Percentiles rank a stretch among this genome's conserved stretches.
Evolutionary conservation across 2,888 invertebrate genomes (phyloP).

Genomic region (Acrobasis consociella): DNA sequence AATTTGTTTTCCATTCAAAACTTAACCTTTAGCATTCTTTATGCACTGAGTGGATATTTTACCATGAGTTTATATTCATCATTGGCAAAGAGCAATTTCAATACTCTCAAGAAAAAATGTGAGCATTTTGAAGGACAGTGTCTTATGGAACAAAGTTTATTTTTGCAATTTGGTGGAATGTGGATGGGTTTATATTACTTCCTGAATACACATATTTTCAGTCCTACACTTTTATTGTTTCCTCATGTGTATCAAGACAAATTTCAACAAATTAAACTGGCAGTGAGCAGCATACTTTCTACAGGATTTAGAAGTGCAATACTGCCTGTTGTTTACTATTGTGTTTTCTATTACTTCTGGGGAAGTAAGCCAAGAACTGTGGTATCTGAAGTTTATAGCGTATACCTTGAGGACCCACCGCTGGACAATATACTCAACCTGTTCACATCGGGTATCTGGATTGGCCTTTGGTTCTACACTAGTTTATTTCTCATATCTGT

Average conservation of each 20-base stretch:
- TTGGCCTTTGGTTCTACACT: constrained; percentile 87
- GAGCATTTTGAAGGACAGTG: constrained; percentile 76
- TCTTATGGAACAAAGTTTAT: constrained; percentile 86
- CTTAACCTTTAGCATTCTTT: constrained; percentile 78
- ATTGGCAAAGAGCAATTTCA: constrained; percentile 83
- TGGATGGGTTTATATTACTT: constrained; percentile 85
- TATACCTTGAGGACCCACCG: constrained; percentile 79
- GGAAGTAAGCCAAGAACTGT: constrained; percentile 80
- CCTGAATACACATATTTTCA: constrained; percentile 79
- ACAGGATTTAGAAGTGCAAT: constrained; percentile 83
- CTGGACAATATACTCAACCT: constrained; percentile 75
- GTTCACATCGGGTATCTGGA: constrained; percentile 75
- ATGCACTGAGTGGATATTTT: constrained; percentile 85
- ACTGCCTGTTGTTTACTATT: constrained; percentile 84
- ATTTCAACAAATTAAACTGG: constrained; percentile 85
- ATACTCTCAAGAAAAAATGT: constrained; percentile 76
- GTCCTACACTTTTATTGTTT: constrained; percentile 83
- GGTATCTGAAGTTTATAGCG: constrained; percentile 77
- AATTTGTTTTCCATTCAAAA: constrained; percentile 85
- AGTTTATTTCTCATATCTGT: constrained; percentile 87
- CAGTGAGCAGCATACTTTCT: constrained; percentile 81
- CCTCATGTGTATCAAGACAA: constrained; percentile 88
- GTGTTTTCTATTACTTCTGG: constrained; percentile 83
- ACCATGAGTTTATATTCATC: constrained; percentile 87
- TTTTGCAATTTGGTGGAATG: constrained; percentile 86